Conservation (phyloP, 2,797 vertebrate genomes). For the Spinus olivaceus region DNA sequence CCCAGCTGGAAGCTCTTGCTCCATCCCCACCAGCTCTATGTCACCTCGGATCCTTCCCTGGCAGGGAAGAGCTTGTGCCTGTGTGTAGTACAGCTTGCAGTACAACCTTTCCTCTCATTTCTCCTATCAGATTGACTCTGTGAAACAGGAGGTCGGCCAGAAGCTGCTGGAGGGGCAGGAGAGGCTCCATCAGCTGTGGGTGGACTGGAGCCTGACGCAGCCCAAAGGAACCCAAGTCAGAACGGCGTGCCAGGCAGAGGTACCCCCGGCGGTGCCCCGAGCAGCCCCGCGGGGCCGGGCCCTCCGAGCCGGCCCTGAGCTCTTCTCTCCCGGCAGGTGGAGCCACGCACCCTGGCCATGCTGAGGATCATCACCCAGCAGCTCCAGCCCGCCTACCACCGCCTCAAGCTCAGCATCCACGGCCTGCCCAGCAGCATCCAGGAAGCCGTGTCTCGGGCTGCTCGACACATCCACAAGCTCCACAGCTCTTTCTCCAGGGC, state of each 20-base stretch:
- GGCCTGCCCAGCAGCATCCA: conserved; percentile 69
- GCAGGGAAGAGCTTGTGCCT: background rate
- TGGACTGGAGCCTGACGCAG: conserved; percentile 64
- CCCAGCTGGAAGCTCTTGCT: background rate
- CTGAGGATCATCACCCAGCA: conserved; percentile 70
- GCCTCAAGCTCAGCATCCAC: conserved; percentile 55
- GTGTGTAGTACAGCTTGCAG: background rate
- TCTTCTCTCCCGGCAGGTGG: conserved; percentile 73
- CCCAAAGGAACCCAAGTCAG: conserved; percentile 3
- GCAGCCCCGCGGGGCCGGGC: background rate
- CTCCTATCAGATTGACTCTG: conserved; percentile 59
- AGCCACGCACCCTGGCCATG: conserved; percentile 83
- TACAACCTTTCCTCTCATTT: background rate
- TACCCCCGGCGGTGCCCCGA: background rate
- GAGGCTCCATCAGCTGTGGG: conserved; percentile 71
- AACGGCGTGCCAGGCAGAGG: conserved; percentile 51
- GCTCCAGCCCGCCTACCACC: conserved; percentile 53
- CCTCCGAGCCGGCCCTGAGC: background rate
- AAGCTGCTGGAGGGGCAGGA: conserved; percentile 70
- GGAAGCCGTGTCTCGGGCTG: conserved; percentile 73
- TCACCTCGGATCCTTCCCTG: background rate
- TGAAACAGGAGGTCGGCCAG: conserved; percentile 65
- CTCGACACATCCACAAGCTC: conserved; percentile 79
- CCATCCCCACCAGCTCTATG: background rate
- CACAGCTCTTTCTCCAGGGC: conserved; percentile 78